Percentiles rank a stretch among this genome's conserved stretches.
phyloP scores from a whole-genome alignment of 2,888 invertebrate species.

The Drosophila borealis region DNA sequence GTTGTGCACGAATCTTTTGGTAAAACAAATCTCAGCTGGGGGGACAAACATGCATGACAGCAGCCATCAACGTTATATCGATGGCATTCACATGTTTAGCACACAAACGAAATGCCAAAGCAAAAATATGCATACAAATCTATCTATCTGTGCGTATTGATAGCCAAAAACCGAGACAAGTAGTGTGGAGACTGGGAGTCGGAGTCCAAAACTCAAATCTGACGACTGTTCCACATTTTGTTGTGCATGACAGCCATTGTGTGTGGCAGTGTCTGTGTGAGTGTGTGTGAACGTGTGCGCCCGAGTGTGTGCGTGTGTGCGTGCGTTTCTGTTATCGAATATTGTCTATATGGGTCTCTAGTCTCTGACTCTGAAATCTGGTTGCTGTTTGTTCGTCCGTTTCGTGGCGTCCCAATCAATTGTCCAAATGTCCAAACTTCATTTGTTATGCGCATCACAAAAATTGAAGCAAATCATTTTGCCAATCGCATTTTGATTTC shows the following conservation, averaged over 20 bases:
- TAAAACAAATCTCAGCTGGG: conserved; percentile 67
- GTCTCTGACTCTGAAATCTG: conserved; percentile 54
- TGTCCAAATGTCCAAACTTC: conserved; percentile 79
- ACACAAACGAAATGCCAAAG: conserved; percentile 78
- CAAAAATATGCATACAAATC: conserved; percentile 80
- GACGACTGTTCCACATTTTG: conserved; percentile 77
- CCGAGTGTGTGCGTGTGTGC: conserved; percentile 22
- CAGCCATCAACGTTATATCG: conserved; percentile 71
- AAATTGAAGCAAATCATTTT: conserved; percentile 80
- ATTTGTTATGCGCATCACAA: conserved; percentile 80
- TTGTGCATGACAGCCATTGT: conserved; percentile 66
- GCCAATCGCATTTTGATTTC: conserved; percentile 81
- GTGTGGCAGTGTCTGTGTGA: conserved; percentile 29
- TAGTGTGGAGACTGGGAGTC: conserved; percentile 14
- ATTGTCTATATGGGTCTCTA: conserved; percentile 57
- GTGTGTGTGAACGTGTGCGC: conserved; percentile 15
- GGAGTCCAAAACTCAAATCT: conserved; percentile 60
- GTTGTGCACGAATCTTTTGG: conserved; percentile 38
- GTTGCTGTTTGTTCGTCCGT: conserved; percentile 53
- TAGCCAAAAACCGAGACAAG: conserved; percentile 51
- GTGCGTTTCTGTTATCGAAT: conserved; percentile 40
- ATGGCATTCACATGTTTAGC: conserved; percentile 78
- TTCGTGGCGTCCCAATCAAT: conserved; percentile 73
- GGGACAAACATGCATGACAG: conserved; percentile 35
- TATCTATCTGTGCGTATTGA: conserved; percentile 69